Evolutionary conservation across 2,888 invertebrate genomes (phyloP), one percentile per base, ranked within the genome.

Genomic region (Laothoe populi): DNA sequence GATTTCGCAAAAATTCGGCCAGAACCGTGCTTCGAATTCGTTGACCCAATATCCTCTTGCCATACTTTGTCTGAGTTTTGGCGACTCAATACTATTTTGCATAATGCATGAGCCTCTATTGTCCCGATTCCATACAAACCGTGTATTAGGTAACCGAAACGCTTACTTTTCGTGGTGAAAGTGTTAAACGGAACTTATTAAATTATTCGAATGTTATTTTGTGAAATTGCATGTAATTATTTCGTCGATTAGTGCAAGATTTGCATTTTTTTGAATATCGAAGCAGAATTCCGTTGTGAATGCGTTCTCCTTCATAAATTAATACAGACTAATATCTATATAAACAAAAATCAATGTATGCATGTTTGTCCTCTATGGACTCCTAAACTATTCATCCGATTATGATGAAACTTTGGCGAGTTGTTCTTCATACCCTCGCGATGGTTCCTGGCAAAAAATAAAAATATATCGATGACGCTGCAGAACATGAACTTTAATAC

Each of bases 21-120:
- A 35, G 26, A 35, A 53, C 31, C 53, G 35, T 49, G 24, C 42
- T 19, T 53, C 53, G 44, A 59, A 59, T 62, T 53, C 49, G 61
- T 19, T 65, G 72, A 57, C 72, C 68, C 68, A 67, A 66, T 72
- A 71, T 67, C 64, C 67, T 67, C 57, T 61, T 24, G 60, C 66
- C 69, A 68, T 64, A 68, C 64, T 60, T 45, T 2, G 38, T 19
- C 62, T 57, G 68, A 66, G 67, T 72, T 73, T 74, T 67, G 71
- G 73, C 64, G 63, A 63, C 66, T 66, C 64, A 62, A 40, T 65
- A 63, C 61, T 48, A 57, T 60, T 45, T 57, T 76, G 73, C 70
- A 77, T 78, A 67, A 78, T 75, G 66, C 68, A 78, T 78, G 70
- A 75, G 64, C 45, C 63, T 61, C 66, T 64, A 16, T 48, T 23